Conservation (phyloP, 2,888 invertebrate genomes). For the Argyresthia goedartella region DNA sequence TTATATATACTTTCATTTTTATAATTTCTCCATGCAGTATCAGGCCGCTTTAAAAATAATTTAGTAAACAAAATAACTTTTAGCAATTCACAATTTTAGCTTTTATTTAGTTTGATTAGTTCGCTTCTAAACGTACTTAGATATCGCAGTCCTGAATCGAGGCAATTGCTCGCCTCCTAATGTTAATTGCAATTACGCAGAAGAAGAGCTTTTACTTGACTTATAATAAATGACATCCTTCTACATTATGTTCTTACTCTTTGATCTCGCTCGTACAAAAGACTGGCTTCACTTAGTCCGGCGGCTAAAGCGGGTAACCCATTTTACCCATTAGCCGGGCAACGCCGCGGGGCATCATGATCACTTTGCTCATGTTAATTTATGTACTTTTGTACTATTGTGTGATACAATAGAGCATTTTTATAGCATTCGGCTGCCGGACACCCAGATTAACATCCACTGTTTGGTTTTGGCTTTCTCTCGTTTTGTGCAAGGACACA, state of each 20-base stretch:
- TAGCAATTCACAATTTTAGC: too few relatives aligned
- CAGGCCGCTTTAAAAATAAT: too few relatives aligned
- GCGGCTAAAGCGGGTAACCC: constrained; percentile 19
- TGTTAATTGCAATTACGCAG: neutral
- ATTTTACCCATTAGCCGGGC: constrained; percentile 56
- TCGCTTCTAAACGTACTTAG: too few relatives aligned
- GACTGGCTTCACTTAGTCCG: neutral
- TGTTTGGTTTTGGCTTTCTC: constrained; percentile 56
- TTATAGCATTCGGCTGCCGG: constrained; percentile 63
- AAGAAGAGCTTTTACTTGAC: neutral
- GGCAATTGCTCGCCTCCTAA: too few relatives aligned
- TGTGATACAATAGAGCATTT: constrained; percentile 46
- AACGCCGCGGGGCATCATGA: constrained; percentile 58
- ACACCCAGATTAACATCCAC: constrained; percentile 67
- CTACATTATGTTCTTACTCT: neutral
- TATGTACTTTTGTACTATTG: constrained; percentile 66
- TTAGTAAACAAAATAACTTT: too few relatives aligned
- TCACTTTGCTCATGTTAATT: constrained; percentile 68
- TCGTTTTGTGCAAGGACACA: constrained; percentile 63
- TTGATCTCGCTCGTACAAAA: neutral
- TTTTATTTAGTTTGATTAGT: too few relatives aligned
- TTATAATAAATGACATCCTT: neutral
- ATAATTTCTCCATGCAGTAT: too few relatives aligned
- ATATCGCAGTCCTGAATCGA: too few relatives aligned
- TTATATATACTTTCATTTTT: too few relatives aligned